Base-by-base conservation (phyloP, 1,140 invertebrate species). In the Xylocopa sonorina region DNA sequence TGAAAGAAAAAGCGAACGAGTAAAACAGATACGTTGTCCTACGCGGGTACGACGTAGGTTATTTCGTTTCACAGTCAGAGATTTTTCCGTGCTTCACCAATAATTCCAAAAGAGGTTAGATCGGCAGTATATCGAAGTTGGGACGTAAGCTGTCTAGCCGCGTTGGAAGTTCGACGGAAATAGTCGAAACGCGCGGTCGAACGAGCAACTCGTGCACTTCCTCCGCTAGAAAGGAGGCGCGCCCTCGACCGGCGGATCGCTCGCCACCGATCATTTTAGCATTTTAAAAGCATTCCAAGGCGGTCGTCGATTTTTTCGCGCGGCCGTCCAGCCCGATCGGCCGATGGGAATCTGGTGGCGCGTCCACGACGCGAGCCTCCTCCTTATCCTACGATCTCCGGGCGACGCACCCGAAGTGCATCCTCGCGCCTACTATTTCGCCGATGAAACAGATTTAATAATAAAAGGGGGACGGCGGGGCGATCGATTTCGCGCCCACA, bases 261-360 rank as follows among this genome's bases (percentile, higher is more conserved):
- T 58, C 34, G 57, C 32, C 60, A 66, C 55, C 79, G 67, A 81
- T 81, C 85, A 14, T 84, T 86, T 87, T 87, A 84, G 82, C 85
- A 87, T 87, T 86, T 87, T 87, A 87, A 87, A 84, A 87, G 85
- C 85, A 86, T 86, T 87, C 84, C 75, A 58, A 48, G n/a, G n/a
- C n/a, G 32, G 24, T 57, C 43, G 48, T 85, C 51, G 75, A 76
- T 76, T 85, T 86, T 79, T 76, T 63, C 68, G 78, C 58, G 78
- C 24, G n/a, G 32, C 55, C 16, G 66, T 18, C 21, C 12, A 3
- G n/a, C n/a, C 38, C 73, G 80, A 86, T 86, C 76, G 75, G 24
- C 55, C 51, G 48, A 58, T 79, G 60, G 74, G 50, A 77, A 60
- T 78, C 75, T 63, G 55, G 53, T 50, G 60, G 46, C 63, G 34